Conservation (phyloP, 2,888 invertebrate species). For the Scelioninae gen. 2 region DNA sequence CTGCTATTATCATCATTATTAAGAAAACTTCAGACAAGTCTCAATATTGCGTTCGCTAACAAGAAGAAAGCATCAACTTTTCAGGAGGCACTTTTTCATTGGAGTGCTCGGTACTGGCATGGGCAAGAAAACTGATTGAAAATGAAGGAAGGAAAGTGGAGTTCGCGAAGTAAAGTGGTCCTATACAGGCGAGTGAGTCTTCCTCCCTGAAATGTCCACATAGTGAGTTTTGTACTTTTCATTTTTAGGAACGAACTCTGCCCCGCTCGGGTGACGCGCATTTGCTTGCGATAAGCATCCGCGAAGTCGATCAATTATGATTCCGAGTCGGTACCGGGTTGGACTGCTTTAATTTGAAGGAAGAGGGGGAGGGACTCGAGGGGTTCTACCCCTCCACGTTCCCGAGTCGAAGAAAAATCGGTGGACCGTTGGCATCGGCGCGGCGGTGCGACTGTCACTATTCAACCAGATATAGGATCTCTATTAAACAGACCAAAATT, state of each 20-base stretch:
- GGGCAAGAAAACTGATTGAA: constrained; percentile 59
- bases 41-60: constrained; percentile 49
- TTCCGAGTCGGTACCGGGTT: neutral
- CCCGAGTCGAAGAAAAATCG: constrained; percentile 39
- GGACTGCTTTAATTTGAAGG: no score
- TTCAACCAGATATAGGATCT: constrained; percentile 61
- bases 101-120: constrained; percentile 45
- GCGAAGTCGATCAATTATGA: constrained; percentile 7
- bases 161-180: constrained; percentile 64
- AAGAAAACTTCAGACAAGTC: constrained; percentile 49
- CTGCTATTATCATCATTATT: constrained; percentile 35
- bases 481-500: constrained; percentile 72
- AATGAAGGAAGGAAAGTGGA: constrained; percentile 60
- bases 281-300: constrained; percentile 24
- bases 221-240: constrained; percentile 64
- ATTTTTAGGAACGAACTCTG: constrained; percentile 66
- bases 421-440: constrained; percentile 21
- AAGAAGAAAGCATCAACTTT: constrained; percentile 60
- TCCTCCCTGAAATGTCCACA: constrained; percentile 66
- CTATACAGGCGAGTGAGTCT: constrained; percentile 62
- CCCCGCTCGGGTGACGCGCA: constrained; percentile 42
- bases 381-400: neutral
- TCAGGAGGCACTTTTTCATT: constrained; percentile 55
- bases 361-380: no score
- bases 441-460: constrained; percentile 37